phyloP scores from a whole-genome alignment of 2,888 invertebrate genomes.

The Lypha dubia region DNA sequence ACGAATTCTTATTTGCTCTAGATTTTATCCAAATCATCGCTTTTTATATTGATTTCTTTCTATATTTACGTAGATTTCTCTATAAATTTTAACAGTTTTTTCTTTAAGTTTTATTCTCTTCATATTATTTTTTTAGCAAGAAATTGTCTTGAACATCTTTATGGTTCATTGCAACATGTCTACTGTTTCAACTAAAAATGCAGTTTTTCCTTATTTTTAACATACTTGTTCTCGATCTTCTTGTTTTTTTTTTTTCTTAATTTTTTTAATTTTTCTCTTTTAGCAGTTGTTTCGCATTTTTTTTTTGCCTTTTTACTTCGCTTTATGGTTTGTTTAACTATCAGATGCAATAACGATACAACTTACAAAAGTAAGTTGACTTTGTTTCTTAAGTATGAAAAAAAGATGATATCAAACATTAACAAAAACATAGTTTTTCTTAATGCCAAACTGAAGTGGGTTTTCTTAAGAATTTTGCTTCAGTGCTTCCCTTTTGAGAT shows the following conservation, averaged over 20 bases:
- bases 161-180: conserved; percentile 64
- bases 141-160: conserved; percentile 50
- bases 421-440: conserved; percentile 39
- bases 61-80: conserved; percentile 5
- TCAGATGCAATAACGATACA: conserved; percentile 44
- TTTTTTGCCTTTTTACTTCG: conserved; percentile 20
- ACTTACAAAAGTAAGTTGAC: conserved; percentile 22
- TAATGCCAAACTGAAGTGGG: conserved; percentile 57
- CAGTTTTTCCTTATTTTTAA: conserved; percentile 18
- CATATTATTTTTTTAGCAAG: neutral
- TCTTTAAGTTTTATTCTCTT: conserved; percentile 4
- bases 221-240: neutral
- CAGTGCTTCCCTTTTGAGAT: conserved; percentile 12
- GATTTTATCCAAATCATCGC: conserved; percentile 47
- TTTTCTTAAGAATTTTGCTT: conserved; percentile 28
- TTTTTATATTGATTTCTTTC: conserved; percentile 52
- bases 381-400: conserved; percentile 35
- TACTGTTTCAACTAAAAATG: conserved; percentile 38
- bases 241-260: no score
- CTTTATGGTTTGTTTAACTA: conserved; percentile 66
- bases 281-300: conserved; percentile 1
- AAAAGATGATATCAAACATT: conserved; percentile 45
- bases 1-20: conserved; percentile 23
- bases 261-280: conserved; percentile 9
- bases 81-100: conserved; percentile 1